Evolutionary conservation across 2,797 vertebrate species (phyloP).

Genomic region (Cryptoblepharus egeriae): DNA sequence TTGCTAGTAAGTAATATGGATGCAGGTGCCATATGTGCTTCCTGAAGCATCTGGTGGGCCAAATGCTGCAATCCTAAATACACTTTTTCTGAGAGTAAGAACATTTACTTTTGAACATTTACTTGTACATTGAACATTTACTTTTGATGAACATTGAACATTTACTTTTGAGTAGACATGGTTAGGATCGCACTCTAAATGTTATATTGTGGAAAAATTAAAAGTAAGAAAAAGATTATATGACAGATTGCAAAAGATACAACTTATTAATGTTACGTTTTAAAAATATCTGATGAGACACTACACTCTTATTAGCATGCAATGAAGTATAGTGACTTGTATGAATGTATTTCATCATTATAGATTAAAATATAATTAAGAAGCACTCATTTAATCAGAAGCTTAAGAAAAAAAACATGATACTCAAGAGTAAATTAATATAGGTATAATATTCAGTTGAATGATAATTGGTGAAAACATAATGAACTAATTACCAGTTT

Average conservation of each 20-base stretch:
- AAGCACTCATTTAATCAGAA: not conserved
- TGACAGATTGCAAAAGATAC: not conserved
- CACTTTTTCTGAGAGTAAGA: too few species aligned
- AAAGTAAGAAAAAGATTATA: not conserved
- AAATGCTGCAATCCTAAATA: too few species aligned
- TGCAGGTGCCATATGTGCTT: too few species aligned
- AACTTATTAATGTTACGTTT: not conserved
- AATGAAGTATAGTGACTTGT: not conserved
- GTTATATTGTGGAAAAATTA: not conserved
- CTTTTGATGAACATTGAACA: too few species aligned
- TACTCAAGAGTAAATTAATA: not conserved
- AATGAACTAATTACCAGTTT: not conserved
- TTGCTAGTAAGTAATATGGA: too few species aligned
- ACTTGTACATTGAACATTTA: too few species aligned
- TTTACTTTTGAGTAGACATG: too few species aligned
- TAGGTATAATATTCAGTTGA: not conserved
- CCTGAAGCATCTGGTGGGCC: too few species aligned
- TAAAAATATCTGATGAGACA: not conserved
- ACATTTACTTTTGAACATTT: too few species aligned
- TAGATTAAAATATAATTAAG: conserved; percentile 1
- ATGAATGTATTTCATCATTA: not conserved
- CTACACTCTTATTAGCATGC: not conserved
- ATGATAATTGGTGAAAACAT: not conserved
- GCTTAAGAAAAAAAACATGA: not conserved
- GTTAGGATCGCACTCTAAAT: too few species aligned